Base-by-base conservation (phyloP, 2,113 vertebrate genomes). In the Gallinago paraguaiae region DNA sequence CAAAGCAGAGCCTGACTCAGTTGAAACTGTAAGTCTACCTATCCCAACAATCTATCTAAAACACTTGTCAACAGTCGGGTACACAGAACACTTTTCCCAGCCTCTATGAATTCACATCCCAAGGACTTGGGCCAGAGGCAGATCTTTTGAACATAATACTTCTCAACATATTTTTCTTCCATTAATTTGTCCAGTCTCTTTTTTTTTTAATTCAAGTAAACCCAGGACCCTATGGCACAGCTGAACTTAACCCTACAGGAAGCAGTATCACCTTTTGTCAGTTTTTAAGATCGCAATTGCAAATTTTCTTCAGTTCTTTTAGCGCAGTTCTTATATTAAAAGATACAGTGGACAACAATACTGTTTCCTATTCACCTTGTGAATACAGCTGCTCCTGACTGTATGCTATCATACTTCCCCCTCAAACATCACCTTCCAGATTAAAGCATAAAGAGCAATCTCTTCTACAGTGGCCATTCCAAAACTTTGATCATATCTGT, bases 171-270 rank as follows among this genome's bases (percentile, higher is more conserved):
- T 35, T 82, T 53, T 75, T 67, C 13, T 57, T 50, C 35, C 70
- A 50, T 46, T 45, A 67, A 74, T 56, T 84, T 78, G 51, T 53
- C 37, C 33, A 4, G 7, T 50, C 19, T 67, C 30, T 24, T 91
- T 77, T 93, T 77, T 76, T 89, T 30, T 54, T 57, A 78, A 85
- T 59, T 67, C 31, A 71, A 45, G 41, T 48, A 87, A 95, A 72
- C 22, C 9, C 37, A 35, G 39, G 13, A 50, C 4, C 6, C 10
- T 33, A 41, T 6, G 10, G 30, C 56, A 35, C 15, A 67, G 60
- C 27, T 54, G 31, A 88, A 27, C 28, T 75, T 59, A 67, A 83
- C 4, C 7, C n/a, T 56, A 59, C 1, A 54, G 35, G 12, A 64
- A 63, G 33, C 6, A 45, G 18, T 11, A 45, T 17, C 25, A 75